Base-by-base conservation (phyloP, 2,797 vertebrate genomes). In the Eurystomus glaucurus region DNA sequence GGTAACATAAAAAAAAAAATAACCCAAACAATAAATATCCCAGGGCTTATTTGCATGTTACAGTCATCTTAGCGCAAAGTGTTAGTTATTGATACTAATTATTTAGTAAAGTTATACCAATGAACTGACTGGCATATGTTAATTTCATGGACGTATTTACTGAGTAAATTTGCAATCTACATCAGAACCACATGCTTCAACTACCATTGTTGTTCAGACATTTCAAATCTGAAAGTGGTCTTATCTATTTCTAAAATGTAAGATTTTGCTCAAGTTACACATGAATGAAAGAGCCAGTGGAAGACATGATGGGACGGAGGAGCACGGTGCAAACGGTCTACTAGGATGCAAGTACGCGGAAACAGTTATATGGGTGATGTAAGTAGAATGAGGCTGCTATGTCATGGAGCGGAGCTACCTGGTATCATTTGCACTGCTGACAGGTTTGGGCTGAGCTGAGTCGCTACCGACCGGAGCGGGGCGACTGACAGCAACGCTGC, bases 391-490 rank as follows among this genome's bases (percentile, higher is more conserved):
- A 88, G 43, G 48, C 94, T 79, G 91, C 96, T 91, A 94, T 4
- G 0, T 51, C 90, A 96, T 17, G 39, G 76, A 71, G 79, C 8
- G 46, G 61, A 96, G 97, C 99, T 99, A 99, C 99, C 99, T 99
- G 99, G 98, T 98, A 46, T 99, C 99, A 99, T 98, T 99, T 97
- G 99, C 98, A 98, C 97, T 98, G 99, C 98, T 98, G 99, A 97
- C 83, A 95, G 99, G 97, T 99, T 99, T 99, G 98, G 96, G 97
- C 88, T 98, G 98, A 98, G 96, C 97, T 62, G 98, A 98, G 97
- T 99, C 99, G 96, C 99, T 98, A n/a, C 98, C 97, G 29, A 98
- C 23, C 76, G 98, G 98, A 98, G 98, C 77, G 39, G 99, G 98
- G 95, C 99, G 99, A 97, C 99, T 98, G 97, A 98, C 98, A 60